phyloP scores from a whole-genome alignment of 2,888 invertebrate species.

The Sarcophaga variegata region DNA sequence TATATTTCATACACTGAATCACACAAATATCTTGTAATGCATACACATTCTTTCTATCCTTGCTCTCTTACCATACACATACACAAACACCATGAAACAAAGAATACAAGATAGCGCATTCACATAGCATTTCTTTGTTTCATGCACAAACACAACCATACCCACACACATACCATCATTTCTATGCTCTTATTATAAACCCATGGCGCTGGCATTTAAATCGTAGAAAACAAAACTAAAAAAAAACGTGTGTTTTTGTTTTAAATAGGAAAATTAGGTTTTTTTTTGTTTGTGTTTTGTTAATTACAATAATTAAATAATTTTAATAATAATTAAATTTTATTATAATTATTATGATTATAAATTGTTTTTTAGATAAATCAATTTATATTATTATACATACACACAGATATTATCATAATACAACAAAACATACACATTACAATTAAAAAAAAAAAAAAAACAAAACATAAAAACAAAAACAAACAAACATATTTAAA shows the following conservation, averaged over 20 bases:
- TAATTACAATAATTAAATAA: background rate
- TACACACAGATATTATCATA: slow-evolving; percentile 61
- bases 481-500: slow-evolving; percentile 68
- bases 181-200: slow-evolving; percentile 9
- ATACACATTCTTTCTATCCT: background rate
- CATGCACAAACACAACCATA: slow-evolving; percentile 8
- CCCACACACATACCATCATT: background rate
- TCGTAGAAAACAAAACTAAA: slow-evolving; percentile 29
- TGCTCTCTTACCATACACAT: background rate
- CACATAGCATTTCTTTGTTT: too few relatives aligned
- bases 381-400: slow-evolving; percentile 75
- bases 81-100: background rate
- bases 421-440: slow-evolving; percentile 61
- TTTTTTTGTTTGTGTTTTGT: slow-evolving; percentile 7
- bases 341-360: slow-evolving; percentile 64
- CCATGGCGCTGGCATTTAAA: slow-evolving; percentile 54
- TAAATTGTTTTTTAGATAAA: slow-evolving; percentile 78
- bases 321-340: slow-evolving; percentile 46
- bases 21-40: background rate
- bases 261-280: slow-evolving; percentile 73
- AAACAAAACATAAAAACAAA: slow-evolving; percentile 56
- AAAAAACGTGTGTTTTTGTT: slow-evolving; percentile 65
- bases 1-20: background rate
- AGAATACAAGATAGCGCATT: too few relatives aligned
- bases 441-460: slow-evolving; percentile 33